Evolutionary conservation across 2,113 vertebrate species (phyloP).

Genomic region (Pangasianodon gigas): DNA sequence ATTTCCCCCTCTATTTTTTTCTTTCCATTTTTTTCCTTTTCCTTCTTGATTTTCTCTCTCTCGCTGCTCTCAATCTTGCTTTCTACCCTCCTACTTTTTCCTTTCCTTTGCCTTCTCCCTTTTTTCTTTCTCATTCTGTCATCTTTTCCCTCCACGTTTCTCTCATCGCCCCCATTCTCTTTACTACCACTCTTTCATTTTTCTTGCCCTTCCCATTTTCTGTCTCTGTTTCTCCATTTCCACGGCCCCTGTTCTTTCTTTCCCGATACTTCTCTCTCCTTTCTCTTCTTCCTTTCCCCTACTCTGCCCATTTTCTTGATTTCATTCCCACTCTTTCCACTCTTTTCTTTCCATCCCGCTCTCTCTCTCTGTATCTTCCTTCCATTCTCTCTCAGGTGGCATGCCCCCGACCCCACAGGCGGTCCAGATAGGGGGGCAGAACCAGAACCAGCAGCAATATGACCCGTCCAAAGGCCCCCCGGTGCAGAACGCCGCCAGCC

Average conservation of each 20-base stretch:
- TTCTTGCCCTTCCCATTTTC: not conserved
- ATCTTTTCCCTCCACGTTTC: no score
- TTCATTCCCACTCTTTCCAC: constrained; percentile 50
- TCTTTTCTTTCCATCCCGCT: constrained; percentile 52
- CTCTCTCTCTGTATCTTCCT: not conserved
- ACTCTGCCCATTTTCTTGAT: not conserved
- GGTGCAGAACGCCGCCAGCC: constrained; percentile 82
- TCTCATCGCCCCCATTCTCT: not conserved
- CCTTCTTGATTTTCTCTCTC: not conserved
- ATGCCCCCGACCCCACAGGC: constrained; percentile 80
- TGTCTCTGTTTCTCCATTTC: not conserved
- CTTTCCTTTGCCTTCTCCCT: not conserved
- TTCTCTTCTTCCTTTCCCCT: not conserved
- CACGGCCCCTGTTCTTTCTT: not conserved
- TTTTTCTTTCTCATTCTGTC: not conserved
- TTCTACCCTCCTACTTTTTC: not conserved
- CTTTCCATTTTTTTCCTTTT: not conserved
- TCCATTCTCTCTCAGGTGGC: constrained; percentile 70
- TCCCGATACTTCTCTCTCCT: not conserved
- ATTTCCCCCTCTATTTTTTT: not conserved
- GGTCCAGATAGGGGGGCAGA: constrained; percentile 79
- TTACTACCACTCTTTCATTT: not conserved
- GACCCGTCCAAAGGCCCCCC: constrained; percentile 91
- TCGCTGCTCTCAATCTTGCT: not conserved
- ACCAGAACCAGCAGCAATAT: constrained; percentile 82